Percentiles rank a stretch among this genome's conserved stretches.
These are phyloP conservation scores for Epinephelus malabaricus DNA, from an alignment of 2,797 vertebrate genomes.

Conservation along the genomic window DNA sequence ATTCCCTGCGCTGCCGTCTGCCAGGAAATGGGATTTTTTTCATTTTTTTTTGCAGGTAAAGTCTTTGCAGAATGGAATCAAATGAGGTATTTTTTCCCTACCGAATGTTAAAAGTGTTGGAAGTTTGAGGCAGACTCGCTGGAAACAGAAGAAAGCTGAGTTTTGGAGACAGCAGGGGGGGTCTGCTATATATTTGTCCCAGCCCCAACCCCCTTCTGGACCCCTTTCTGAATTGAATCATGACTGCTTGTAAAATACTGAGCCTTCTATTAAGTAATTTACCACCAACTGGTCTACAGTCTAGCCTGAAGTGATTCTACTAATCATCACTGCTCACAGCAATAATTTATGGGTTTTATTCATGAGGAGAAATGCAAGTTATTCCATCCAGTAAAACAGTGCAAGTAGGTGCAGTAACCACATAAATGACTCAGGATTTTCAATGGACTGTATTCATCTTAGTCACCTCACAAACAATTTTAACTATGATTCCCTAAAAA, in stretches of 20 bases:
- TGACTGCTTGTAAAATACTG: constrained; percentile 79
- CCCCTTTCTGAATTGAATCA: constrained; percentile 74
- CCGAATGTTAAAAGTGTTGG: constrained; percentile 78
- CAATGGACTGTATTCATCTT: constrained; percentile 59
- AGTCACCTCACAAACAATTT: constrained; percentile 17
- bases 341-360: constrained; percentile 75
- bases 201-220: constrained; percentile 67
- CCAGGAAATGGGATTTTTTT: constrained; percentile 85
- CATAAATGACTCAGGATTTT: constrained; percentile 53
- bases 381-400: constrained; percentile 69
- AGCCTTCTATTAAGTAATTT: constrained; percentile 78
- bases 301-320: constrained; percentile 69
- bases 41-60: constrained; percentile 82
- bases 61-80: constrained; percentile 84
- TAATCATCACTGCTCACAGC: constrained; percentile 70
- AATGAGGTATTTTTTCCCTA: constrained; percentile 83
- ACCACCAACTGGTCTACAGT: constrained; percentile 72
- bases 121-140: constrained; percentile 71
- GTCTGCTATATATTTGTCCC: constrained; percentile 68
- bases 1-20: constrained; percentile 70
- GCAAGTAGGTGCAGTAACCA: constrained; percentile 45
- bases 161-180: constrained; percentile 72
- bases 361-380: constrained; percentile 68
- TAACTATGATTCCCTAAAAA: constrained; percentile 6
- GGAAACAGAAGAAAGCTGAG: constrained; percentile 77